Evolutionary conservation across 2,113 vertebrate species (phyloP).

Genomic region (Mola mola): DNA sequence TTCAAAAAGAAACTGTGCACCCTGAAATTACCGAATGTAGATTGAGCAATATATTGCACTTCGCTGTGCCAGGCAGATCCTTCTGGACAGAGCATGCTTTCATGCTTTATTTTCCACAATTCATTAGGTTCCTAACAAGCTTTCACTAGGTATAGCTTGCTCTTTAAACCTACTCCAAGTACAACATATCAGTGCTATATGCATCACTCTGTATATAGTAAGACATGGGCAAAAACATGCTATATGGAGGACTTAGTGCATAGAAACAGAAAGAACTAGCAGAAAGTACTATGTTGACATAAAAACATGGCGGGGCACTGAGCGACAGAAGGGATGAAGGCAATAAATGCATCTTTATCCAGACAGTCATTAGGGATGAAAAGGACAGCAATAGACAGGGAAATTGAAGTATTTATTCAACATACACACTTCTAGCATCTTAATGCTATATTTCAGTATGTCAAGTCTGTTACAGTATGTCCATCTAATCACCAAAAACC

Average conservation of each 20-base stretch:
- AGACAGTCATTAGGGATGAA: background rate
- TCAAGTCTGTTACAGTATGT: background rate
- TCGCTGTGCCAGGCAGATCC: no score
- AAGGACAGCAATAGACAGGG: background rate
- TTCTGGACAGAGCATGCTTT: background rate
- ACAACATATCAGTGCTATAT: conserved; percentile 14
- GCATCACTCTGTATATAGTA: conserved; percentile 25
- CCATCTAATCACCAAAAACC: no score
- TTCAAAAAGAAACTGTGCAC: background rate
- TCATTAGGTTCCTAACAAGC: background rate
- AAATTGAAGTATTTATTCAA: background rate
- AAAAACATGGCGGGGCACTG: conserved; percentile 41
- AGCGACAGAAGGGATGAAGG: conserved; percentile 5
- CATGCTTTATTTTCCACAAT: background rate
- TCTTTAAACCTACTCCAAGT: conserved; percentile 19
- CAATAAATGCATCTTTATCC: conserved; percentile 33
- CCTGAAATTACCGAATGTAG: no score
- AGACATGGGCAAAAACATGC: conserved; percentile 25
- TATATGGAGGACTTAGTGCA: conserved; percentile 45
- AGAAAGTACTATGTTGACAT: conserved; percentile 24
- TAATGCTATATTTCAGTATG: background rate
- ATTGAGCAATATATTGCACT: no score
- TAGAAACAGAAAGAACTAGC: no score
- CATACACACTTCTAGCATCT: background rate
- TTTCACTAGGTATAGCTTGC: background rate